These are phyloP conservation scores for Drosophila percnosoma DNA, from an alignment of 2,888 invertebrate species.

Conservation along the genomic window DNA sequence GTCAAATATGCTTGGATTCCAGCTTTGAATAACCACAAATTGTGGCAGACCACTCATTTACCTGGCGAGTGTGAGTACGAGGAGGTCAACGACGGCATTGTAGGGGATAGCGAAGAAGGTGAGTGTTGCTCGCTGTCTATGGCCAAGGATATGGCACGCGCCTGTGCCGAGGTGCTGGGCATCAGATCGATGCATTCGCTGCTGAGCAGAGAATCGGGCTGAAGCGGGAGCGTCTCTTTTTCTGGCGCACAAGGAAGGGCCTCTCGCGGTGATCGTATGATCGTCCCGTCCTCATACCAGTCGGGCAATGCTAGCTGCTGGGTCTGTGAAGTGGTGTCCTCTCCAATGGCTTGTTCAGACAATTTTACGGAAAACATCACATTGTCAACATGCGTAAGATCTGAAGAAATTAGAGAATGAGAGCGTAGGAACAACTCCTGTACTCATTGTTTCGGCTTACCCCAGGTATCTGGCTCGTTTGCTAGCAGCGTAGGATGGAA, in stretches of 20 bases:
- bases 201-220: background rate
- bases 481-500: no score
- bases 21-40: background rate
- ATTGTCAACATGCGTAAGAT: background rate
- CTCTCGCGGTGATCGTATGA: background rate
- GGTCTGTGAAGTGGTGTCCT: background rate
- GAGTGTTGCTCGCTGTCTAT: background rate
- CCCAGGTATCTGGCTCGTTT: background rate
- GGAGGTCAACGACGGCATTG: no score
- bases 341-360: background rate
- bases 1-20: background rate
- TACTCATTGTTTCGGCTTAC: background rate
- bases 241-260: constrained; percentile 10
- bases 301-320: background rate
- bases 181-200: background rate
- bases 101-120: background rate
- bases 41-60: background rate
- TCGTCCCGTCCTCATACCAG: background rate
- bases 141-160: constrained; percentile 7
- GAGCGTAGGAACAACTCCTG: background rate
- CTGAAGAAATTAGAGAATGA: background rate
- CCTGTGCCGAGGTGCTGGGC: constrained; percentile 45
- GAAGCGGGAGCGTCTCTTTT: accelerated
- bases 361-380: background rate
- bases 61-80: background rate